Base-by-base conservation (phyloP, 2,797 vertebrate species). In the Sebastes vulpes region DNA sequence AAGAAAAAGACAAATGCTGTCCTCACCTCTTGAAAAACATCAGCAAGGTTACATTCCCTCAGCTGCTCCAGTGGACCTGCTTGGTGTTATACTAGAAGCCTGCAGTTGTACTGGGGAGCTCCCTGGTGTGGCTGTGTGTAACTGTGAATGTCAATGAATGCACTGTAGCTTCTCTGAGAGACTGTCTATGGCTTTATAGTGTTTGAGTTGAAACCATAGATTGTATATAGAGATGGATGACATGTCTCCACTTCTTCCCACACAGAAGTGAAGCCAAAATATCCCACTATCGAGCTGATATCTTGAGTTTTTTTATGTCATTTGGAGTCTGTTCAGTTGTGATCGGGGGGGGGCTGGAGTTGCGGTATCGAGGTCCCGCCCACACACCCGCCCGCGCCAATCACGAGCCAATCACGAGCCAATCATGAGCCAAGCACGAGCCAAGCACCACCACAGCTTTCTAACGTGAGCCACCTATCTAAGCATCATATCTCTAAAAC, bases 141-240 rank as follows among this genome's bases (percentile, higher is more conserved):
- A 71, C 83, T 73, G 64, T 85, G 71, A 84, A 77, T 87, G 57
- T 69, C 65, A 91, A 83, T 79, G 63, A 82, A 79, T 66, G 6
- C 6, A 58, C 56, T 58, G 26, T 20, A 28, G 38, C 75, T 57
- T 68, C 21, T 57, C 65, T 35, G 16, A 58, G 2, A 68, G 14
- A 56, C 67, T 53, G 10, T 7, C 14, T 14, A n/a, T 21, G n/a
- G 46, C 46, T 74, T 10, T 60, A 4, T 69, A 18, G 16, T 26
- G 23, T 48, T 46, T n/a, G 46, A n/a, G 46, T 48, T 48, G 46
- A 48, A 48, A 48, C 46, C 18, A n/a, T n/a, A 48, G 1, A 48
- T 2, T 48, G 46, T 14, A n/a, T 48, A 48, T n/a, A 48, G 1
- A 48, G 46, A 48, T 48, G 46, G 46, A 4, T n/a, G 46, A 48